These are phyloP conservation scores for Drosophila oshimai DNA, from an alignment of 1,140 invertebrate genomes.

Conservation along the genomic window DNA sequence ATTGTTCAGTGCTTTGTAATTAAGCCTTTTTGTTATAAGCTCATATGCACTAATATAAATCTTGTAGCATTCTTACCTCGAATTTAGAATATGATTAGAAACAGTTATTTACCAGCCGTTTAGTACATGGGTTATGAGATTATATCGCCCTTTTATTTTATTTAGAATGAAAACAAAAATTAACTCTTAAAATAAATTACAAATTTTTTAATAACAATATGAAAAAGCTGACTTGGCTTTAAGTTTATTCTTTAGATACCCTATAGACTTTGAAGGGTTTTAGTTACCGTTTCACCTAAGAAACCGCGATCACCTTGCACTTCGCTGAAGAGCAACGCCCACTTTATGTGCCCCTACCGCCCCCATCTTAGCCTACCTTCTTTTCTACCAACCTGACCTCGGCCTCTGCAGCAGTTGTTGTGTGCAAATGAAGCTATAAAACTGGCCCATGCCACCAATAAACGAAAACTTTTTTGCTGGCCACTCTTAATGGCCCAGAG, in stretches of 20 bases:
- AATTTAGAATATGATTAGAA: no score
- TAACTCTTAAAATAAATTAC: no score
- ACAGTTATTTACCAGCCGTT: no score
- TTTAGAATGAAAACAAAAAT: no score
- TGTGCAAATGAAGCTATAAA: constrained; percentile 73
- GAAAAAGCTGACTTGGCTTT: no score
- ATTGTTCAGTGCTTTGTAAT: no score
- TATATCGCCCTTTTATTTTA: no score
- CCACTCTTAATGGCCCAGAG: constrained; percentile 60
- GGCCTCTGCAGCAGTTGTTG: constrained; percentile 25
- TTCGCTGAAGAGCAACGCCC: constrained; percentile 5
- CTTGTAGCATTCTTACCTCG: no score
- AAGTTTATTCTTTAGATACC: background rate
- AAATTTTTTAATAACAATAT: no score
- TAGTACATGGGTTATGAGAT: no score
- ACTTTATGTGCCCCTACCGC: background rate
- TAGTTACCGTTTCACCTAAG: constrained; percentile 6
- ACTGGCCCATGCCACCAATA: constrained; percentile 60
- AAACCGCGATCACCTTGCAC: constrained; percentile 13
- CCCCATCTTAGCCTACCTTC: background rate
- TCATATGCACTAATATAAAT: no score
- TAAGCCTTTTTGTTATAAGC: no score
- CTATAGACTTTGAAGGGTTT: background rate
- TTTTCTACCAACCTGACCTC: constrained; percentile 14
- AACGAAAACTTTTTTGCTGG: constrained; percentile 59